Evolutionary conservation across 2,888 invertebrate species (phyloP).

Genomic region (Carcina quercana): DNA sequence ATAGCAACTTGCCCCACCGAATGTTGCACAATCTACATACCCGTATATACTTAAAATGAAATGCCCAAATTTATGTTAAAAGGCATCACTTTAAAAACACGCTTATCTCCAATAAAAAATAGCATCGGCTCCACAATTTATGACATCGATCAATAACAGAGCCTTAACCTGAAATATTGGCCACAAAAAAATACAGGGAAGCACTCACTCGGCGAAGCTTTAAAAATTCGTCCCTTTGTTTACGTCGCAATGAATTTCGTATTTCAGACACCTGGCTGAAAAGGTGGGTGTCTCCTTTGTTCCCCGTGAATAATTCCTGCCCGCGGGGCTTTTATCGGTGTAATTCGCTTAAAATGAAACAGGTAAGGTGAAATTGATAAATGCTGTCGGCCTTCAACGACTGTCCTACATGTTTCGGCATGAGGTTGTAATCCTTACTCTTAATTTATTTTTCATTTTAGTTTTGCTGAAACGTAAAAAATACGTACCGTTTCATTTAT

Average conservation of each 20-base stretch:
- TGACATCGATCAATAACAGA: conserved; percentile 18
- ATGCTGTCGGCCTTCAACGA: conserved; percentile 34
- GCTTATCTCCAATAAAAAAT: too few relatives aligned
- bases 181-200: conserved; percentile 25
- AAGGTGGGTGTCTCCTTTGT: conserved; percentile 50
- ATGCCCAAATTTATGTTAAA: background rate
- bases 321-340: conserved; percentile 36
- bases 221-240: conserved; percentile 57
- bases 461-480: too few relatives aligned
- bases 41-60: too few relatives aligned
- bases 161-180: conserved; percentile 33
- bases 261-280: conserved; percentile 54
- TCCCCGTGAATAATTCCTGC: conserved; percentile 47
- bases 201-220: conserved; percentile 32
- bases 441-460: too few relatives aligned
- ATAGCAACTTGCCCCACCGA: too few relatives aligned
- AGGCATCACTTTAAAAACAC: too few relatives aligned
- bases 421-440: too few relatives aligned
- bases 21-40: too few relatives aligned
- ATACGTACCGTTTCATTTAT: too few relatives aligned
- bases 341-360: conserved; percentile 49
- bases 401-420: too few relatives aligned
- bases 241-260: conserved; percentile 59
- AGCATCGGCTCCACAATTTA: too few relatives aligned
- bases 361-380: conserved; percentile 47